Base-by-base conservation (phyloP, 2,113 vertebrate genomes). In the Corydoras sp. region DNA sequence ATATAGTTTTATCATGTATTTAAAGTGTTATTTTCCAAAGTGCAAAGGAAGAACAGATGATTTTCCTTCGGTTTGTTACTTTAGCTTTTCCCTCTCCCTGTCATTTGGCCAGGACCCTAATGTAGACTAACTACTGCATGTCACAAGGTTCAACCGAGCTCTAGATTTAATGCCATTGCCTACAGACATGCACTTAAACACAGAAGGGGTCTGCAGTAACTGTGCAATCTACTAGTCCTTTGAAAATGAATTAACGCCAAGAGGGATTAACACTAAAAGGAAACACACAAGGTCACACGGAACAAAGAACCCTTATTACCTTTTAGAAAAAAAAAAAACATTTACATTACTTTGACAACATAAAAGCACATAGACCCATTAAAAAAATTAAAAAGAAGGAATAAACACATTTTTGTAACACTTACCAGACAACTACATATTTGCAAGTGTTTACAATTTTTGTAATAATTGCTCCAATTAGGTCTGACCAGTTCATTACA, bases 161-260 rank as follows among this genome's bases (percentile, higher is more conserved):
- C 50, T 43, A 67, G 58, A 73, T 73, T 73, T 73, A 73, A 73
- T 49, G 51, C 65, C 58, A 35, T 50, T 48, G 64, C 64, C 58
- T 61, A 55, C 49, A 73, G 65, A 68, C 64, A 50, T 73, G 64
- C 65, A 43, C 72, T 55, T 61, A 24, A 73, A 66, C 48, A 53
- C 58, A 18, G 58, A 73, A 50, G 71, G 62, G 63, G 56, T 55
- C 64, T 6, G 30, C 50, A 73, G 48, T 35, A 73, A 9, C 5
- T n/a, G 53, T 59, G 24, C 50, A 68, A 68, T 51, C 64, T 68
- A 43, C 58, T 67, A 48, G 60, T 73, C 54, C 71, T 67, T 32
- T 60, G 60, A 53, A 62, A 65, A 53, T 35, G 29, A 60, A 65
- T 64, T 35, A 73, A 65, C 35, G 49, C 11, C 63, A 67, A 61